Base-by-base conservation (phyloP, 2,797 vertebrate genomes). In the Xiphophorus birchmanni region DNA sequence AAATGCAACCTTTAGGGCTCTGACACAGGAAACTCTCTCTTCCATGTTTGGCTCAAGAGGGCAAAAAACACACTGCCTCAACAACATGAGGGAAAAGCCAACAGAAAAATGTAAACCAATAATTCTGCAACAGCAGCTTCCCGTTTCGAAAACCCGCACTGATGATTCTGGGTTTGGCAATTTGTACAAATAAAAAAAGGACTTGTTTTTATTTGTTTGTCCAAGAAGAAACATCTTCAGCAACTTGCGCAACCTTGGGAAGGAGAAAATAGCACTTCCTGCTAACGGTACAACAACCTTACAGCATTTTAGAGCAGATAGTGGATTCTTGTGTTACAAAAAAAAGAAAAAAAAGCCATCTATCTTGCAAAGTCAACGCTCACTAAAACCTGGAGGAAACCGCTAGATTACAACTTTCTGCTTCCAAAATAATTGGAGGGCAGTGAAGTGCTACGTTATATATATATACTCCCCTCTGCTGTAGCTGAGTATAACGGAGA, bases 331-430 rank as follows among this genome's bases (percentile, higher is more conserved):
- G 18, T 65, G 60, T 3, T 9, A 8, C 60, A 58, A 58, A 58
- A 32, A 17, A 58, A 18, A 1, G 2, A 74, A 73, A 78, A 67
- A 21, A 82, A 81, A 69, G 82, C 60, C 50, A 15, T 67, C 45
- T 50, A 79, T 52, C 77, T 79, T 80, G 74, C 83, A 52, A 89
- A 80, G 78, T 84, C 58, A 75, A 83, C 73, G 13, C 45, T 81
- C 56, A 77, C 74, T 80, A 45, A 93, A 90, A 91, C 86, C 67
- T 90, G 75, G 74, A 89, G 75, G 83, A 91, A 92, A 87, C 87
- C 87, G 83, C 89, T 45, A 89, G 92, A 93, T 91, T 88, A 91
- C 86, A 86, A 82, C 91, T 86, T 89, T 92, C 77, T 80, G 75
- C 80, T 90, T 87, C 83, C 74, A 88, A 82, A 95, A 92, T 88